Base-by-base conservation (phyloP, 2,888 invertebrate genomes). In the Drosophila prostipennis region DNA sequence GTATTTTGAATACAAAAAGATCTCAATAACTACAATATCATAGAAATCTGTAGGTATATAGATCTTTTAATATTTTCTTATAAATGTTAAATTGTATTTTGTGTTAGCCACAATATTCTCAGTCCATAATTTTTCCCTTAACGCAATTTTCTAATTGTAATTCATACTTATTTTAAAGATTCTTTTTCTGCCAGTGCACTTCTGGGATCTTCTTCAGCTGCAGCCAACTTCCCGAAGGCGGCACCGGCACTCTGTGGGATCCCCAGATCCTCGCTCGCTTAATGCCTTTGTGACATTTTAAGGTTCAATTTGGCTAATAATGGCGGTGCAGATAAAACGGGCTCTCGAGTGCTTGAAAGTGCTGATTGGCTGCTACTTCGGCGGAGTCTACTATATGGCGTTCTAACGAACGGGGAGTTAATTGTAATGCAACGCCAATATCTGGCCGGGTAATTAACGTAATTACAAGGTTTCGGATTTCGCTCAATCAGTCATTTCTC, bases 211-310 rank as follows among this genome's bases (percentile, higher is more conserved):
- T 46, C 26, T 46, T 13, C 57, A 51, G 57, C 49, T 42, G 54
- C 43, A 39, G 11, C 5, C 39, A 57, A 29, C 26, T 26, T 23
- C 34, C 11, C 39, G 19, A 32, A 39, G 48, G 26, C 26, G 23
- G 61, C 60, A 40, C 8, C 29, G 26, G 26, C 29, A 32, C 48
- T 52, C 64, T 52, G 64, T 65, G 64, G 52, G 64, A 65, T 61
- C 61, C 23, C 32, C 4, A 5, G n/a, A 36, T 52, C 59, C 26
- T 26, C 57, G 48, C 34, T 48, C 49, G 34, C 32, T 88, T 88
- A 82, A 82, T 88, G 82, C 76, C 55, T 86, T 77, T 86, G 78
- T 79, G 87, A 88, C 83, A 74, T 88, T 85, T 86, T 67, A 67
- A 72, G 72, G 71, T 74, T 87, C 79, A 77, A 78, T 77, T 74